Conservation (phyloP, 2,797 vertebrate species). For the Gephyroberyx darwinii region DNA sequence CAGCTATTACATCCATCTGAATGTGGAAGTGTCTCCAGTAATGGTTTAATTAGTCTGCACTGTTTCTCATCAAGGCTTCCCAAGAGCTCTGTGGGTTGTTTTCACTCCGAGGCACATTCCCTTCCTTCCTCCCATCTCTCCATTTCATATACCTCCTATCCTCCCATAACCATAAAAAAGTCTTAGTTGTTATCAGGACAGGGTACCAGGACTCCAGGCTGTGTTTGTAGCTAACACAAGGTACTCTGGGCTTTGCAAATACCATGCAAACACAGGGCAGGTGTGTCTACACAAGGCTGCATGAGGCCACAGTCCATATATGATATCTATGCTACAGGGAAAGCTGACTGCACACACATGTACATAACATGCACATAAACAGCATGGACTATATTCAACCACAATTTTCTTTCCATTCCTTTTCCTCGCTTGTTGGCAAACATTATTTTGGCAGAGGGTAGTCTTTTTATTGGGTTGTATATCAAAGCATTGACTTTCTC, state of each 20-base stretch:
- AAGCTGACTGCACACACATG: neutral
- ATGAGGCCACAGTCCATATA: neutral
- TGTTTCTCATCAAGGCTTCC: neutral
- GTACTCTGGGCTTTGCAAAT: neutral
- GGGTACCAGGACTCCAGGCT: neutral
- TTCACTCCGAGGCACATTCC: neutral
- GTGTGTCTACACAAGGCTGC: neutral
- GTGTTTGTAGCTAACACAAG: too few species aligned
- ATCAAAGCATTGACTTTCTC: conserved; percentile 24
- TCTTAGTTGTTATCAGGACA: conserved; percentile 5
- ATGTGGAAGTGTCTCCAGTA: neutral
- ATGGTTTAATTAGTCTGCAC: neutral
- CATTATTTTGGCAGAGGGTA: neutral
- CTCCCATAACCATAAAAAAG: neutral
- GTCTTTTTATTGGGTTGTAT: neutral
- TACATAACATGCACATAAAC: neutral
- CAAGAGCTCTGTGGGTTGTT: neutral
- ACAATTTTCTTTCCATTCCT: neutral
- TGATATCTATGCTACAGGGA: neutral
- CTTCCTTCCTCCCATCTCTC: too few species aligned
- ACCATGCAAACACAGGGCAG: neutral
- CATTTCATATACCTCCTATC: neutral
- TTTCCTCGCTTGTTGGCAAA: conserved; percentile 11
- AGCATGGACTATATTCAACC: neutral
- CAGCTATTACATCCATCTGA: neutral